phyloP scores from a whole-genome alignment of 1,140 invertebrate genomes.

The Euschistus heros region DNA sequence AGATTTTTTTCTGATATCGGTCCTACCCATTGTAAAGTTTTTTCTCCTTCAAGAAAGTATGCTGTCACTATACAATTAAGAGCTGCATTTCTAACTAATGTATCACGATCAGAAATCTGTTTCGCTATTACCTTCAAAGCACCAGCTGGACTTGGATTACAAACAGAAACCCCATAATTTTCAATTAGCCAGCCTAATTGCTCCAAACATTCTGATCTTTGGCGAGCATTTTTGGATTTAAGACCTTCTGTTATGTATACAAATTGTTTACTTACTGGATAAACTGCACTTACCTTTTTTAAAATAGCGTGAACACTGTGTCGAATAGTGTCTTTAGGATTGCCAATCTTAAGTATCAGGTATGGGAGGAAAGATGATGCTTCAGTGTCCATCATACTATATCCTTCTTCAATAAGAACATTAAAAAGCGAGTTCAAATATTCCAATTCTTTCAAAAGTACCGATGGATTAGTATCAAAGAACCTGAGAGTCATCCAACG shows the following conservation, averaged over 20 bases:
- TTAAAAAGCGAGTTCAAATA: constrained; percentile 77
- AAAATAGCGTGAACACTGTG: constrained; percentile 80
- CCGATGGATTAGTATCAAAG: constrained; percentile 96
- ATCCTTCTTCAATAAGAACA: constrained; percentile 64
- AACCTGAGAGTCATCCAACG: constrained; percentile 95
- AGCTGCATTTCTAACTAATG: constrained; percentile 89
- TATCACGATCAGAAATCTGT: constrained; percentile 91
- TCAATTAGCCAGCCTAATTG: constrained; percentile 81
- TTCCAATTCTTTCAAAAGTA: constrained; percentile 86
- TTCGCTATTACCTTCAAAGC: constrained; percentile 73
- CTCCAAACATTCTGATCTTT: constrained; percentile 88
- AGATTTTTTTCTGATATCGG: constrained; percentile 91
- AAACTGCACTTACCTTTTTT: constrained; percentile 75
- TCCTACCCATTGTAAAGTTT: constrained; percentile 68
- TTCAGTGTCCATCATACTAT: constrained; percentile 81
- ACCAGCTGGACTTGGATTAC: constrained; percentile 59
- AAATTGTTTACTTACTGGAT: constrained; percentile 83
- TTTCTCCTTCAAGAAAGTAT: constrained; percentile 82
- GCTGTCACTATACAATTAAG: constrained; percentile 87
- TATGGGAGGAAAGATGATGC: constrained; percentile 91
- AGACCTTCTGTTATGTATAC: constrained; percentile 85
- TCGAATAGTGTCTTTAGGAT: constrained; percentile 88
- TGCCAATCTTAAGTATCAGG: constrained; percentile 83
- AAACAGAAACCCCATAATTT: constrained; percentile 72
- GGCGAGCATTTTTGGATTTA: constrained; percentile 92